Conservation (phyloP, 2,797 vertebrate species). For the Loriculus beryllinus region DNA sequence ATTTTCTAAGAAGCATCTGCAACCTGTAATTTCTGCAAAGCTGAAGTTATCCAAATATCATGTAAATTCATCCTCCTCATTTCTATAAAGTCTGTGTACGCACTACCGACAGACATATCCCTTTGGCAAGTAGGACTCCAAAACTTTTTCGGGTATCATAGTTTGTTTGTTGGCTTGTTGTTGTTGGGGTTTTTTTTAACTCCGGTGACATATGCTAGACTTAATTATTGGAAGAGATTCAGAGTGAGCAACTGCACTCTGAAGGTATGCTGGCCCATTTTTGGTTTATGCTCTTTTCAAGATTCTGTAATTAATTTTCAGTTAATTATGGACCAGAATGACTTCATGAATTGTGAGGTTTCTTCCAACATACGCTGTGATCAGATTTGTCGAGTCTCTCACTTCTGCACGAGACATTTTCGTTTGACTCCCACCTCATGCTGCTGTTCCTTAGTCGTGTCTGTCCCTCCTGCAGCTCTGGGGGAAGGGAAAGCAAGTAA, state of each 20-base stretch:
- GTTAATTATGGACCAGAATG: slow-evolving; percentile 38
- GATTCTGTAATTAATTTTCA: slow-evolving; percentile 54
- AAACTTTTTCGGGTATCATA: slow-evolving; percentile 16
- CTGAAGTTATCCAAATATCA: slow-evolving; percentile 2
- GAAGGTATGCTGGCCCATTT: slow-evolving; percentile 63
- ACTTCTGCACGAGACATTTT: not conserved
- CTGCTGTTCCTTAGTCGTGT: not conserved
- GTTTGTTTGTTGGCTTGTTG: slow-evolving; percentile 26
- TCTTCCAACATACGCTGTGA: not conserved
- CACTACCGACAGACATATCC: not conserved
- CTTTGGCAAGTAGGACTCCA: not conserved
- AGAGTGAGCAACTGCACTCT: slow-evolving; percentile 58
- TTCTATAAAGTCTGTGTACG: not conserved
- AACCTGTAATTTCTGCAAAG: slow-evolving; percentile 39
- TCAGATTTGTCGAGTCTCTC: slow-evolving; percentile 9
- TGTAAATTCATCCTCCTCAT: not conserved
- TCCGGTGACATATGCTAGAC: slow-evolving; percentile 50
- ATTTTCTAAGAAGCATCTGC: slow-evolving; percentile 31
- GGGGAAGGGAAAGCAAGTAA: not conserved
- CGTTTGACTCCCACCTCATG: not conserved
- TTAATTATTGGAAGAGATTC: slow-evolving; percentile 65
- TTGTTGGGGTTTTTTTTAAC: not conserved
- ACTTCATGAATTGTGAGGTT: not conserved
- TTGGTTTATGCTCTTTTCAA: slow-evolving; percentile 53
- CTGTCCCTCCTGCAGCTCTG: not conserved